A percentile compares a stretch with the other conserved stretches of the same genome.
Conservation (phyloP, 2,113 vertebrate species). For the Bothrops jararaca region DNA sequence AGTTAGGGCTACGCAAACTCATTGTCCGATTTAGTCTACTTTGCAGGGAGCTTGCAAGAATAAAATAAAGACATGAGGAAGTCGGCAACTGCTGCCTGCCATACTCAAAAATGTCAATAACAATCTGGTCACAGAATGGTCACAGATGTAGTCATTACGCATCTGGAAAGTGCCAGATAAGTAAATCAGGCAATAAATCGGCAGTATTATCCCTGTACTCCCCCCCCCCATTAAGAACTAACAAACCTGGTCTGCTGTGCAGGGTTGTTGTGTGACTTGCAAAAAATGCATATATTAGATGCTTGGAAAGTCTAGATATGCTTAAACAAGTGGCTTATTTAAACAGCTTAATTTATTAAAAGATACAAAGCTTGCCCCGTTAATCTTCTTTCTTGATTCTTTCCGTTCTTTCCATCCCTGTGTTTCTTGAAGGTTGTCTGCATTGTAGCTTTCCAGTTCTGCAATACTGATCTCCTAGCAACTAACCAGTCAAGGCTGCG, state of each 20-base stretch:
- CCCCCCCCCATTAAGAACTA: neutral
- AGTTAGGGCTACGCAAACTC: no score
- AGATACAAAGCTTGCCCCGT: neutral
- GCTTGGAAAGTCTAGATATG: neutral
- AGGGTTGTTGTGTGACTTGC: neutral
- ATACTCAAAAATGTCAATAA: no score
- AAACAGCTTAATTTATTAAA: neutral
- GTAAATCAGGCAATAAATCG: no score
- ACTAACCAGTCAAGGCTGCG: neutral
- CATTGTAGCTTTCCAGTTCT: conserved; percentile 9
- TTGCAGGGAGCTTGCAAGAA: no score
- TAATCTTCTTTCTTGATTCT: neutral
- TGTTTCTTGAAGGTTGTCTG: neutral
- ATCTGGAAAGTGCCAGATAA: no score
- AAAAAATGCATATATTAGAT: neutral
- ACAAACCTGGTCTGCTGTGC: neutral
- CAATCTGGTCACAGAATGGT: no score
- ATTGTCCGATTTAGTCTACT: no score
- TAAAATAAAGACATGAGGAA: no score
- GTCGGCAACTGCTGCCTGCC: no score
- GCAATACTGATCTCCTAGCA: conserved; percentile 12
- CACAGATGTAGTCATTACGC: no score
- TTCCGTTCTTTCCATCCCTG: neutral
- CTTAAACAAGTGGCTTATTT: neutral
- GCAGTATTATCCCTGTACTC: no score